Conservation (phyloP, 2,797 vertebrate species). For the Falco novaeseelandiae region DNA sequence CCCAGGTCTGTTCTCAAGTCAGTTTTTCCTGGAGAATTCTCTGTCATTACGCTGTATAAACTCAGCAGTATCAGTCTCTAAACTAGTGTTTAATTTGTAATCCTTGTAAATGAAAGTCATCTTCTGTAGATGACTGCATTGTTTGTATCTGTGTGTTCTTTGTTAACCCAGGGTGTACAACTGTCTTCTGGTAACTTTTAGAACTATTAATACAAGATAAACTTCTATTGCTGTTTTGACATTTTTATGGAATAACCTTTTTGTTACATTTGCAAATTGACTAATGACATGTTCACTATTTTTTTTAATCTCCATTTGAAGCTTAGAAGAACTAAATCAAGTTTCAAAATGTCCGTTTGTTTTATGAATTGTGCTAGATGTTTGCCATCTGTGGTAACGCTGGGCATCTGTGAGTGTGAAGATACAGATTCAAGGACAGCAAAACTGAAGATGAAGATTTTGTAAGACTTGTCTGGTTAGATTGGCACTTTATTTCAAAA, state of each 20-base stretch:
- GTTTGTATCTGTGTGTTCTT: neutral
- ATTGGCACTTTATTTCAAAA: conserved; percentile 29
- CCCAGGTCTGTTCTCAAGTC: neutral
- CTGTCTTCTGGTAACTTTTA: neutral
- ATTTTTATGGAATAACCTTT: neutral
- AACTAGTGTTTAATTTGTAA: neutral
- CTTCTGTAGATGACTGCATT: neutral
- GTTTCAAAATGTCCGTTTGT: neutral
- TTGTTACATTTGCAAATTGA: neutral
- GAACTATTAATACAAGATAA: neutral
- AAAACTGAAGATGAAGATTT: neutral
- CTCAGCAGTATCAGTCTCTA: neutral
- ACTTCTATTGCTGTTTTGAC: neutral
- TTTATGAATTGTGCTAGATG: neutral
- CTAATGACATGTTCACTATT: neutral
- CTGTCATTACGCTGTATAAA: accelerated
- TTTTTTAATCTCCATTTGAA: neutral
- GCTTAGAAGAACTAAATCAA: neutral
- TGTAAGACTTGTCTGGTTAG: neutral
- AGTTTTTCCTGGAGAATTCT: neutral
- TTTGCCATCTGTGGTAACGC: neutral
- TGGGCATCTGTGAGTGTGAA: neutral
- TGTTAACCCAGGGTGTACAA: neutral
- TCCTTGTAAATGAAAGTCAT: neutral
- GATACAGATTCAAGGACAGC: neutral